Percentiles rank a stretch among this genome's conserved stretches.
phyloP scores from a whole-genome alignment of 2,888 invertebrate genomes.

The Thera britannica region DNA sequence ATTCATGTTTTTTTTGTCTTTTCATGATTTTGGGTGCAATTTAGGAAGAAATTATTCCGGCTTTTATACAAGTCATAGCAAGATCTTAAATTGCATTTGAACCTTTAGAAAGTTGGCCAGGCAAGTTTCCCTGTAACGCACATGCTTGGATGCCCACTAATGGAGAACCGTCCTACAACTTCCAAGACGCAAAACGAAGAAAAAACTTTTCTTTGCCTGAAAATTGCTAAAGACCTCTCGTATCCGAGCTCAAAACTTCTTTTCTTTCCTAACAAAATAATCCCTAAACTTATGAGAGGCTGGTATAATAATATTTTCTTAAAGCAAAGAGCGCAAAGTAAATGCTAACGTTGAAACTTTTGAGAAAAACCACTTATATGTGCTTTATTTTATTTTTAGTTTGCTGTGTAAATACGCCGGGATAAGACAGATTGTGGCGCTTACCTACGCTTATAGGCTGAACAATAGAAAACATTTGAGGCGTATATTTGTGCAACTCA shows the following conservation, averaged over 20 bases:
- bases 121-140: constrained; percentile 72
- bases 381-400: constrained; percentile 32
- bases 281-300: constrained; percentile 45
- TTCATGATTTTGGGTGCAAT: too few relatives aligned
- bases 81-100: constrained; percentile 50
- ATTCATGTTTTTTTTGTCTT: too few relatives aligned
- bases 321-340: constrained; percentile 41
- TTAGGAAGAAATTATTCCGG: too few relatives aligned
- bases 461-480: too few relatives aligned
- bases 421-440: too few relatives aligned
- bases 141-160: constrained; percentile 75
- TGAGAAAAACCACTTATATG: constrained; percentile 30
- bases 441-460: too few relatives aligned
- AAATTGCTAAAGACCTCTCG: constrained; percentile 64
- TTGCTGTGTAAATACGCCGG: not conserved
- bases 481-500: too few relatives aligned
- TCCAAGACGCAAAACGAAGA: constrained; percentile 47
- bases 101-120: constrained; percentile 69
- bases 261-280: constrained; percentile 54
- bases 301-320: constrained; percentile 43
- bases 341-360: constrained; percentile 34
- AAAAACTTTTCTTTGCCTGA: constrained; percentile 57
- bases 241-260: constrained; percentile 57
- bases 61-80: too few relatives aligned
- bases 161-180: constrained; percentile 64